Evolutionary conservation across 2,113 vertebrate species (phyloP), one percentile per base, ranked within the genome.

Genomic region (Tragelaphus buxtoni): DNA sequence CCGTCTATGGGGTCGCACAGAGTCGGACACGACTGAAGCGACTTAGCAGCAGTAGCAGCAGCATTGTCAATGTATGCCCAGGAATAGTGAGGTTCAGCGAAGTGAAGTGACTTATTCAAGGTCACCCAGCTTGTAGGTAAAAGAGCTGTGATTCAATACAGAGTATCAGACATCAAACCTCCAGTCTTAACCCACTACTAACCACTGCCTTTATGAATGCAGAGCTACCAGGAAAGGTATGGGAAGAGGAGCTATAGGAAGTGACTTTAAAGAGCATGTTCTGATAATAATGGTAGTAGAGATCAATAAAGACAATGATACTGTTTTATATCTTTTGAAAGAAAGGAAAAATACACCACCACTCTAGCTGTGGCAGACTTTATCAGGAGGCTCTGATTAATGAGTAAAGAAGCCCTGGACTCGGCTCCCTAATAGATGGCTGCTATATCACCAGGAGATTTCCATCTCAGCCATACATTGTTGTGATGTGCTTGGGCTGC

Each of bases 311-410:
- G 65, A 84, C 74, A 80, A 79, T 42, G 96, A 93, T 77, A 39
- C 47, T 51, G 28, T 39, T 88, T 93, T 89, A 58, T 80, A 91
- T 83, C 82, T 95, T 79, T 82, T 91, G 45, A 55, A 88, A 72
- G 35, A 82, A 93, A 88, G n/a, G 45, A 91, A 83, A 55, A 76
- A 80, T 26, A 76, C 32, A 30, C 17, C 22, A 2, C 28, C 16
- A 11, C 35, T 20, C 72, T n/a, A 53, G 84, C 88, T 84, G 86
- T 7, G 0, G 24, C 60, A 14, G 87, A 81, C 90, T 96, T 95
- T 95, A 97, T 97, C 94, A 92, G 80, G 90, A 91, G 74, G 12
- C 47, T 81, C 80, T 96, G 92, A 96, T 92, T 45, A 96, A 97
- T 32, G 96, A 93, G 87, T 63, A 24, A 28, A 94, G 80, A 32